phyloP scores from a whole-genome alignment of 2,888 invertebrate genomes.

The Ametastegia equiseti region DNA sequence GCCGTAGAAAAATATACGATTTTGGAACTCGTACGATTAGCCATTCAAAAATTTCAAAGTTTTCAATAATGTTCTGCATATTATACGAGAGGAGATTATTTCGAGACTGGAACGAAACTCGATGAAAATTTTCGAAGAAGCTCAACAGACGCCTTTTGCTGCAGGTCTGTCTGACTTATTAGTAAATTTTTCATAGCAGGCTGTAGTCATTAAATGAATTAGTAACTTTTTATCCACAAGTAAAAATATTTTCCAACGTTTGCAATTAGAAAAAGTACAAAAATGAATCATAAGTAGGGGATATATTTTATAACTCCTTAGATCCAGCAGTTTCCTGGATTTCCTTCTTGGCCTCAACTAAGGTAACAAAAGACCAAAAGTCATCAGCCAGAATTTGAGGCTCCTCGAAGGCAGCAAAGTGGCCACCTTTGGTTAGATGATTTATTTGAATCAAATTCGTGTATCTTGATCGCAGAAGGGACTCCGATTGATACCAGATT shows the following conservation, averaged over 20 bases:
- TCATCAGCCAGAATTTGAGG: constrained; percentile 19
- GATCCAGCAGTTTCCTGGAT: not conserved
- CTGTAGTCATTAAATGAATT: not conserved
- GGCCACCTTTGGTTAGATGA: constrained; percentile 85
- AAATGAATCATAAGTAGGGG: not conserved
- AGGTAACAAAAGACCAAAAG: constrained; percentile 23
- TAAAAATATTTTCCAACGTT: not conserved
- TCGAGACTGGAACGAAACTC: too few relatives aligned
- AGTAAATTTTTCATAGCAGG: too few relatives aligned
- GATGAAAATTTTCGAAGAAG: too few relatives aligned
- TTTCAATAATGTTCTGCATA: too few relatives aligned
- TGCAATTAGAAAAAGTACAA: not conserved
- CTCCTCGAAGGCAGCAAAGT: constrained; percentile 90
- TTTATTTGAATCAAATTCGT: constrained; percentile 84
- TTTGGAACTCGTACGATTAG: not conserved
- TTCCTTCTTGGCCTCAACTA: constrained; percentile 46
- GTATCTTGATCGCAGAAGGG: constrained; percentile 80
- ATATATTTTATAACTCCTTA: not conserved
- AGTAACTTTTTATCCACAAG: not conserved
- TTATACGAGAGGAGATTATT: too few relatives aligned
- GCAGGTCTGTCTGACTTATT: too few relatives aligned
- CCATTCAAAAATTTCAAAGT: too few relatives aligned
- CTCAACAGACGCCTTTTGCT: too few relatives aligned
- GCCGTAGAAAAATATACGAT: not conserved
- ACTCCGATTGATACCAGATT: constrained; percentile 79